A percentile compares a stretch with the other conserved stretches of the same genome.
phyloP scores from a whole-genome alignment of 2,888 invertebrate genomes.

The Lamellibrachia columna region DNA sequence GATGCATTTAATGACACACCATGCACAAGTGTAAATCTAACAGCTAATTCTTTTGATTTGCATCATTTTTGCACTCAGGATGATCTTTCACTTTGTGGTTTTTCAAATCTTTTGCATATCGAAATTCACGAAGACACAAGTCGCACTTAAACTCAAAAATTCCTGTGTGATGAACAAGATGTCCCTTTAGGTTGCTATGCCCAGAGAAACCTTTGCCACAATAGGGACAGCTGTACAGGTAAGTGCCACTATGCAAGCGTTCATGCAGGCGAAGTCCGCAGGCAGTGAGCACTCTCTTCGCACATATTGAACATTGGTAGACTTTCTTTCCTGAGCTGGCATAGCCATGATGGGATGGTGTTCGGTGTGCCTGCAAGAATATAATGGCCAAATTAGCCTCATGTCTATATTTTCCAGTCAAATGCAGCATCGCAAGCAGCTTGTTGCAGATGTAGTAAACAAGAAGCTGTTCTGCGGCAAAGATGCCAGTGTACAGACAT shows the following conservation, averaged over 20 bases:
- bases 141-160: constrained; percentile 21
- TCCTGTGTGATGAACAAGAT: constrained; percentile 25
- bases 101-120: constrained; percentile 18
- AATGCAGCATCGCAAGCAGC: neutral
- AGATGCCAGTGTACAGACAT: constrained; percentile 7
- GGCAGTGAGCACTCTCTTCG: neutral
- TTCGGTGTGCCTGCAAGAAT: neutral
- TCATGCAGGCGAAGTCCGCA: neutral
- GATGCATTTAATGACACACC: neutral
- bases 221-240: constrained; percentile 24
- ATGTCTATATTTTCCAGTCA: neutral
- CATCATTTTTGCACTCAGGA: neutral
- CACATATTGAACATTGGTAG: constrained; percentile 11
- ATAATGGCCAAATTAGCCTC: neutral
- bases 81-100: neutral
- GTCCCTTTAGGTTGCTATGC: constrained; percentile 19
- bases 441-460: neutral
- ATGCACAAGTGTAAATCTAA: neutral
- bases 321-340: neutral
- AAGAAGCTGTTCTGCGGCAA: neutral
- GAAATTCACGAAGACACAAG: constrained; percentile 18
- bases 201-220: constrained; percentile 23
- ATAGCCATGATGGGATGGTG: neutral
- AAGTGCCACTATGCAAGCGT: constrained; percentile 14
- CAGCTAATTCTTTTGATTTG: neutral